Conservation (phyloP, 1,140 invertebrate species). For the Xylocopa sonorina region DNA sequence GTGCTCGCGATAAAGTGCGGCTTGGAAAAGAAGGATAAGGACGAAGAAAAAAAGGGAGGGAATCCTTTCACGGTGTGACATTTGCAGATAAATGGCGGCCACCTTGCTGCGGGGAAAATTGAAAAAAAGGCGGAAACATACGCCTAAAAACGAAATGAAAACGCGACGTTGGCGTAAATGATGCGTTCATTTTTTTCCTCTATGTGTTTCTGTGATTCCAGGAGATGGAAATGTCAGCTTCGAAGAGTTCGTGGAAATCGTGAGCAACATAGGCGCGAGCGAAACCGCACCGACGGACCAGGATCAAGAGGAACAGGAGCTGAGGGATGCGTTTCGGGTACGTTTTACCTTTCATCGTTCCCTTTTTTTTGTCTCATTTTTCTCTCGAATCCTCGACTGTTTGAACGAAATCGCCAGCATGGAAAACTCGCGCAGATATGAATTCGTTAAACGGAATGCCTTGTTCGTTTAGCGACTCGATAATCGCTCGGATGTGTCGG, state of each 20-base stretch:
- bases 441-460: not conserved
- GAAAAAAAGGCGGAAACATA: not conserved
- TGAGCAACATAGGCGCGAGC: conserved; percentile 90
- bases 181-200: not conserved
- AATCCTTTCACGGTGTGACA: too few species aligned
- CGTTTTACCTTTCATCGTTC: conserved; percentile 62
- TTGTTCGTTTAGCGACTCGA: not conserved
- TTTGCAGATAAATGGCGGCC: not conserved
- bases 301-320: conserved; percentile 90
- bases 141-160: not conserved
- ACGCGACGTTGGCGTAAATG: not conserved
- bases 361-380: conserved; percentile 19
- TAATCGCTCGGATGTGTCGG: not conserved
- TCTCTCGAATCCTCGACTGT: not conserved
- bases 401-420: not conserved
- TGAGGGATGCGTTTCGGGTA: conserved; percentile 93
- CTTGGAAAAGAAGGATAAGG: not conserved
- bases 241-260: conserved; percentile 95
- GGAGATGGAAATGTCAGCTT: conserved; percentile 96
- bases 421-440: conserved; percentile 12
- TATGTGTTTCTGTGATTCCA: conserved; percentile 70
- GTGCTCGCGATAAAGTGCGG: not conserved
- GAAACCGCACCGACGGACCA: conserved; percentile 85
- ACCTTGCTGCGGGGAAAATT: not conserved
- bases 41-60: not conserved